Base-by-base conservation (phyloP, 2,888 invertebrate species). In the Creontiades dilutus region DNA sequence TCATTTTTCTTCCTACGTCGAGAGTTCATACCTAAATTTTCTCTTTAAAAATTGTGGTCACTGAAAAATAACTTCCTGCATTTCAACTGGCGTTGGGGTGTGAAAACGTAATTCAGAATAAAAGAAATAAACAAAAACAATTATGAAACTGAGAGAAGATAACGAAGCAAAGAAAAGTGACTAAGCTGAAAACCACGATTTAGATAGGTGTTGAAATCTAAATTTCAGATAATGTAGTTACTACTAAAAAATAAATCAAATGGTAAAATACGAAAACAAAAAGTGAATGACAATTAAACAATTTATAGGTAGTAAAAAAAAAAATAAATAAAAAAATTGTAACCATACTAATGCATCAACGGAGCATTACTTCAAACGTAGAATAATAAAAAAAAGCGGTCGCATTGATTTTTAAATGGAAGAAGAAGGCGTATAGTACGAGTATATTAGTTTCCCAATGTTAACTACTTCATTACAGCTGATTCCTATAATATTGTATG, bases 401-500 rank as follows among this genome's bases (percentile, higher is more conserved):
- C 61, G 85, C 61, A 57, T 85, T 85, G 48, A 52, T 47, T 82
- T n/a, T 55, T 13, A 46, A 55, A 52, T 16, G 52, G 37, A 61
- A 85, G 27, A 57, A 82, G 52, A 19, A 55, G 55, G 82, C 82
- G 81, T 37, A 82, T 37, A 82, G 52, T 23, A 23, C 16, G 16
- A 61, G 57, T 57, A 13, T 37, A 57, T 85, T 52, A 37, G 48
- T 47, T 86, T 86, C 23, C 86, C 75, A 86, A 47, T 5, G 47
- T 19, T 87, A 28, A 78, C 88, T 88, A 86, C 86, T 47, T 47
- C 14, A 85, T 23, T 78, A 80, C 88, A 78, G 88, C 86, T 47
- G 46, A 11, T 75, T 52, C 47, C 37, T 37, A 57, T 28, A n/a
- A n/a, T n/a, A 52, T 82, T 82, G n/a, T 28, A 11, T 37, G 23